Conservation (phyloP, 2,797 vertebrate genomes). For the Selene dorsalis region DNA sequence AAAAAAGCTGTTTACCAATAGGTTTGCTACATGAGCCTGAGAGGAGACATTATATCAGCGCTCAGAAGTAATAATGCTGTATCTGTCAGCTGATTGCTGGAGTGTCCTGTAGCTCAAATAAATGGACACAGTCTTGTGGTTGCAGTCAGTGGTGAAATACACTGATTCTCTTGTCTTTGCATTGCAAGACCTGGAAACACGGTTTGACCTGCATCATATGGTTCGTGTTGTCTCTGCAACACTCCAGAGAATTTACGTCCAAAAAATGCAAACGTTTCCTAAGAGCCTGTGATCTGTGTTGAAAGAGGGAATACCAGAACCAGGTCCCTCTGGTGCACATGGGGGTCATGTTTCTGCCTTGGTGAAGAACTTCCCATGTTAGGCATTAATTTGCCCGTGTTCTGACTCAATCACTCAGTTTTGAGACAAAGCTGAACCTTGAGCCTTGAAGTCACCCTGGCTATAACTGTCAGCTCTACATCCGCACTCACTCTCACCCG, state of each 20-base stretch:
- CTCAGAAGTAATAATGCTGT: too few relatives aligned
- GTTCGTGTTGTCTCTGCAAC: background rate
- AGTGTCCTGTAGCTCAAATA: background rate
- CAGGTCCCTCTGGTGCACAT: conserved; percentile 18
- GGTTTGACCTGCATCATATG: background rate
- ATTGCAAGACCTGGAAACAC: background rate
- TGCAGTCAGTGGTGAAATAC: background rate
- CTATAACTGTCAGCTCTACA: conserved; percentile 5
- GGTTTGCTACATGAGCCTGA: too few relatives aligned
- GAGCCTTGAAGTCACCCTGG: background rate
- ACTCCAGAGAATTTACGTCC: background rate
- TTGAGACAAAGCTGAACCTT: conserved; percentile 32
- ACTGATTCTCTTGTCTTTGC: background rate
- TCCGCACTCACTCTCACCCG: conserved; percentile 36
- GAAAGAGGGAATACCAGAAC: background rate
- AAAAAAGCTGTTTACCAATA: background rate
- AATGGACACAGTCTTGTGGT: background rate
- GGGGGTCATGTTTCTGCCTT: background rate
- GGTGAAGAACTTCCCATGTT: background rate
- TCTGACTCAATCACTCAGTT: background rate
- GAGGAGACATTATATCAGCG: too few relatives aligned
- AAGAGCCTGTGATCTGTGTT: background rate
- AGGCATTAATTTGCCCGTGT: background rate
- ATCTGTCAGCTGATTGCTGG: background rate
- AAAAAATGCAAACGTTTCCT: background rate